Conservation (phyloP, 2,113 vertebrate species). For the Thamnaconus septentrionalis region DNA sequence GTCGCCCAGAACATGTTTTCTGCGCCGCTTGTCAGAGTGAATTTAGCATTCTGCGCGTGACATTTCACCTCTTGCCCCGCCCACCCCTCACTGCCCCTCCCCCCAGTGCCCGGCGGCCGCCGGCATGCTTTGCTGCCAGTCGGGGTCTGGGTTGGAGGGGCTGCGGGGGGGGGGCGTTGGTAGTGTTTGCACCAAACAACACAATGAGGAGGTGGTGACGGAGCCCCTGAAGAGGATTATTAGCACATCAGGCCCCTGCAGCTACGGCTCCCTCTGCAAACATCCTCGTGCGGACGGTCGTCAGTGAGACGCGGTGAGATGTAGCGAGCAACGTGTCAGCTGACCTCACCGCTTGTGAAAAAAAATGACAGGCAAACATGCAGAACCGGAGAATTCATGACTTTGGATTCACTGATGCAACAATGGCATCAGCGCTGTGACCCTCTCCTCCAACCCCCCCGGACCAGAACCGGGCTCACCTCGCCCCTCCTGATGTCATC, state of each 20-base stretch:
- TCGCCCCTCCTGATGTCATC: too few relatives aligned
- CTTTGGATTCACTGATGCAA: too few relatives aligned
- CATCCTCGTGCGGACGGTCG: too few relatives aligned
- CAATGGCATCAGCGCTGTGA: too few relatives aligned
- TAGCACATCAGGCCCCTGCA: not conserved
- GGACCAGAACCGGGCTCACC: too few relatives aligned
- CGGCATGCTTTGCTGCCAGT: slow-evolving; percentile 30
- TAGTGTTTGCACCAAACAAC: slow-evolving; percentile 48
- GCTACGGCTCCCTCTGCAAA: too few relatives aligned
- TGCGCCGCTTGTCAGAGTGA: slow-evolving; percentile 71
- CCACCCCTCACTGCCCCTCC: not conserved
- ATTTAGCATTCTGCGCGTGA: slow-evolving; percentile 68
- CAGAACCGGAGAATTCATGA: too few relatives aligned
- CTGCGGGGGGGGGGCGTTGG: not conserved
- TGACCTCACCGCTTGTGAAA: too few relatives aligned
- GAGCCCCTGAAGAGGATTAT: slow-evolving; percentile 33
- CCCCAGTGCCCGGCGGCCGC: not conserved
- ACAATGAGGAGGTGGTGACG: slow-evolving; percentile 46
- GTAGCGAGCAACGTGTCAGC: too few relatives aligned
- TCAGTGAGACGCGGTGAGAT: too few relatives aligned
- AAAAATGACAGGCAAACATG: too few relatives aligned
- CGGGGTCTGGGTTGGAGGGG: not conserved
- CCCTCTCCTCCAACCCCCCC: too few relatives aligned
- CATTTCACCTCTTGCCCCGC: slow-evolving; percentile 62
- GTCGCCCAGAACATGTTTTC: slow-evolving; percentile 74